A percentile compares a stretch with the other conserved stretches of the same genome.
Evolutionary conservation across 2,888 invertebrate genomes (phyloP).

Genomic region (Cryptocheilus praepositus): DNA sequence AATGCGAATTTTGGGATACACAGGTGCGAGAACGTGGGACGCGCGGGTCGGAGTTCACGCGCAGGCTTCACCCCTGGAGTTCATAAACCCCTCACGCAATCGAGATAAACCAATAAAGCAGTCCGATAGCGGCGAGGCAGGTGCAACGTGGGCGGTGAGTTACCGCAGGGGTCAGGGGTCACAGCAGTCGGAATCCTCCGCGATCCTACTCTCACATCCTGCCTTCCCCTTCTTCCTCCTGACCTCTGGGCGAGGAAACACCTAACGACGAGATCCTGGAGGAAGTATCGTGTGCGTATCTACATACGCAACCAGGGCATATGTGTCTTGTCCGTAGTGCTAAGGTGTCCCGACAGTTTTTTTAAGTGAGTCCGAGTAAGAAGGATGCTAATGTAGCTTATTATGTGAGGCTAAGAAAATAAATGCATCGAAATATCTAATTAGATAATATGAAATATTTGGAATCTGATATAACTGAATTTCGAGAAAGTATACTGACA

Average conservation of each 20-base stretch:
- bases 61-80: slow-evolving; percentile 54
- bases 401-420: no score
- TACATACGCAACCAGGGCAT: no score
- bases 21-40: slow-evolving; percentile 40
- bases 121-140: slow-evolving; percentile 64
- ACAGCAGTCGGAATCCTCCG: slow-evolving; percentile 57
- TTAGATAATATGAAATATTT: no score
- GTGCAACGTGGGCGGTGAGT: slow-evolving; percentile 72
- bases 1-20: slow-evolving; percentile 19
- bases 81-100: slow-evolving; percentile 56
- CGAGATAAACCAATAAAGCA: slow-evolving; percentile 70
- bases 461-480: no score
- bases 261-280: slow-evolving; percentile 47
- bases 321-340: no score
- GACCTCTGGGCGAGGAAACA: slow-evolving; percentile 30
- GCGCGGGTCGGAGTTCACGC: slow-evolving; percentile 58
- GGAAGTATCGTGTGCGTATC: slow-evolving; percentile 20
- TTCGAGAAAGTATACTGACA: no score
- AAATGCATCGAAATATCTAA: no score
- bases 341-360: no score
- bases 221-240: slow-evolving; percentile 18
- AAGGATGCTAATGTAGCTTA: no score
- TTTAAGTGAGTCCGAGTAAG: no score
- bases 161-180: slow-evolving; percentile 66
- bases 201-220: slow-evolving; percentile 57